Conservation (phyloP, 2,888 invertebrate genomes). For the Caradrina kadenii region DNA sequence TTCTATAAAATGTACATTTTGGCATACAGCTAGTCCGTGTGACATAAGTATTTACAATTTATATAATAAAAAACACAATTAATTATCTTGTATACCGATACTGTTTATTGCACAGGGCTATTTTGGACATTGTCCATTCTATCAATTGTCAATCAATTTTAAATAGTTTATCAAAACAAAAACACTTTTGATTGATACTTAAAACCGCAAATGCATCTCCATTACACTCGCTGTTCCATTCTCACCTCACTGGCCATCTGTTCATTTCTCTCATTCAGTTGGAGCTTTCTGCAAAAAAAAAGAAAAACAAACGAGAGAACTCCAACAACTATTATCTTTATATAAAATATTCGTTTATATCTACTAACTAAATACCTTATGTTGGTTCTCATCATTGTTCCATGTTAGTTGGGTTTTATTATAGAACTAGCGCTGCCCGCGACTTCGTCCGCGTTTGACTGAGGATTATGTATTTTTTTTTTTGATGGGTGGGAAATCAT, state of each 20-base stretch:
- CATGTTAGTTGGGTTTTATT: neutral
- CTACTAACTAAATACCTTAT: conserved; percentile 15
- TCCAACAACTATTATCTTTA: conserved; percentile 61
- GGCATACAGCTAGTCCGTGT: too few relatives aligned
- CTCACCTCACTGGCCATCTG: conserved; percentile 68
- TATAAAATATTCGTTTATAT: conserved; percentile 41
- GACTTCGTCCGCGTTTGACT: too few relatives aligned
- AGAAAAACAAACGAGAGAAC: conserved; percentile 62
- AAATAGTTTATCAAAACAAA: neutral
- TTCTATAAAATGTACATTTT: too few relatives aligned
- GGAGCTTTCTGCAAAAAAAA: conserved; percentile 56
- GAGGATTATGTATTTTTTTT: too few relatives aligned
- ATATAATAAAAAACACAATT: too few relatives aligned
- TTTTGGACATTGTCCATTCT: too few relatives aligned
- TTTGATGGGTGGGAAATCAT: too few relatives aligned
- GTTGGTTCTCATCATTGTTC: conserved; percentile 16
- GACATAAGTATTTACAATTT: too few relatives aligned
- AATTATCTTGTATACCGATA: too few relatives aligned
- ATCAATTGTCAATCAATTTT: too few relatives aligned
- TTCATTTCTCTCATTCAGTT: conserved; percentile 68
- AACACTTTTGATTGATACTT: neutral
- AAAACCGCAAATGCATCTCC: conserved; percentile 42
- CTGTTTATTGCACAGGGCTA: too few relatives aligned
- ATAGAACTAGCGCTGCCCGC: neutral
- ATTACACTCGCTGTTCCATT: conserved; percentile 52